A percentile compares a stretch with the other conserved stretches of the same genome.
These are phyloP conservation scores for Drosophila melanosoma DNA, from an alignment of 2,888 invertebrate genomes.

Conservation along the genomic window DNA sequence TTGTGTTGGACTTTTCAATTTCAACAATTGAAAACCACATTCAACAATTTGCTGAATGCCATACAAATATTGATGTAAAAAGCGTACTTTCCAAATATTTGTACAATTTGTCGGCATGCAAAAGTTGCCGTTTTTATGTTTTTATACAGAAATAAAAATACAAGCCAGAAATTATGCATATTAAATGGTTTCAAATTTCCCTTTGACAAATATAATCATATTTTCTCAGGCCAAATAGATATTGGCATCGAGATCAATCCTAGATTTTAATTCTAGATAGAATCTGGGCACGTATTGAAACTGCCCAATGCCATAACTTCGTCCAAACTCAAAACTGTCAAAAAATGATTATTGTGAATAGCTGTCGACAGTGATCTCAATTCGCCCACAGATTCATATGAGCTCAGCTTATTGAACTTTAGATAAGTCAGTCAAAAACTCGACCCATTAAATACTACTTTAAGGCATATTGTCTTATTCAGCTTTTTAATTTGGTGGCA, in stretches of 20 bases:
- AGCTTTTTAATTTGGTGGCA: slow-evolving; percentile 16
- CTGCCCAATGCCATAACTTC: neutral
- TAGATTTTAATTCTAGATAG: neutral
- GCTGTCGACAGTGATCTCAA: neutral
- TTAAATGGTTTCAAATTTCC: slow-evolving; percentile 2
- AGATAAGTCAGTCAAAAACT: slow-evolving; percentile 29
- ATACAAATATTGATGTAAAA: slow-evolving; percentile 18
- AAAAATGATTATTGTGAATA: slow-evolving; percentile 2
- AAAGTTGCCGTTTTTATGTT: neutral
- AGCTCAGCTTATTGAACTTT: neutral
- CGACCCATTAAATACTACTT: neutral
- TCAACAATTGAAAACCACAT: slow-evolving; percentile 29
- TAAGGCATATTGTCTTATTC: slow-evolving; percentile 32
- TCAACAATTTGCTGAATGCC: slow-evolving; percentile 58
- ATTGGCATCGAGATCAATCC: neutral
- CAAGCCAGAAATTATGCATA: neutral
- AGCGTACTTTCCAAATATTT: slow-evolving; percentile 28
- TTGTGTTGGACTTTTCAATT: slow-evolving; percentile 51
- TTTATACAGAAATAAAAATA: neutral
- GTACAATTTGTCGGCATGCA: slow-evolving; percentile 34
- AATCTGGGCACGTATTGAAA: neutral
- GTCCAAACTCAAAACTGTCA: neutral
- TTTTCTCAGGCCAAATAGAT: neutral
- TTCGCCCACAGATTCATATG: slow-evolving; percentile 10
- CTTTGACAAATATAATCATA: neutral